These are phyloP conservation scores for Notarius quadriscutis DNA, from an alignment of 2,113 vertebrate species.

Conservation along the genomic window DNA sequence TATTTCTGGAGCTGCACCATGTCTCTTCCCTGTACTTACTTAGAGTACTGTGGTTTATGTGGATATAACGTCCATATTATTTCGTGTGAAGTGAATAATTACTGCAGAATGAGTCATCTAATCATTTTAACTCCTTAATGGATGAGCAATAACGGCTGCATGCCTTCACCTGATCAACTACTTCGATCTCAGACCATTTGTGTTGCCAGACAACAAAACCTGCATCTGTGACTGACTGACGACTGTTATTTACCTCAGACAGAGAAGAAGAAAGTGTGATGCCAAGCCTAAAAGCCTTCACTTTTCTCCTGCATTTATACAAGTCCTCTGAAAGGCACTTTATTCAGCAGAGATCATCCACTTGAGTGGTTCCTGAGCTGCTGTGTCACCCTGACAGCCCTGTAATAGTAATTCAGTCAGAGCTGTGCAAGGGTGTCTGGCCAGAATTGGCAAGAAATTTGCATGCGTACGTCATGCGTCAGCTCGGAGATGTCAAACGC, in stretches of 20 bases:
- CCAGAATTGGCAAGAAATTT: background rate
- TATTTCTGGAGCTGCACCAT: background rate
- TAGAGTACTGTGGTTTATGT: background rate
- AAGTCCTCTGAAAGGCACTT: conserved; percentile 30
- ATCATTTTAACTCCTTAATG: background rate
- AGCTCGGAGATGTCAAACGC: background rate
- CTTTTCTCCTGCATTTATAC: conserved; percentile 15
- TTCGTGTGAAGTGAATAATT: too few species aligned
- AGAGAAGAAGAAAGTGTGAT: background rate
- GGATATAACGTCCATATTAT: background rate
- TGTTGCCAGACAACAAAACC: background rate
- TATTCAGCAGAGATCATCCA: conserved; percentile 11
- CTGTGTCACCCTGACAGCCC: background rate
- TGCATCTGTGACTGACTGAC: background rate
- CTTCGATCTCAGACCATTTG: background rate
- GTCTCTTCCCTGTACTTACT: background rate
- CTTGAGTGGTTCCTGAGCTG: conserved; percentile 22
- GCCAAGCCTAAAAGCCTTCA: conserved; percentile 22
- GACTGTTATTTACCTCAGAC: background rate
- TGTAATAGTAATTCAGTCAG: background rate
- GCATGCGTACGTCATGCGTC: background rate
- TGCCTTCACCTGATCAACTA: background rate
- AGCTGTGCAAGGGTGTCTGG: background rate
- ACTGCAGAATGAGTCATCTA: too few species aligned
- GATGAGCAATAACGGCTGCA: background rate